Evolutionary conservation across 2,113 vertebrate genomes (phyloP).

Genomic region (Peromyscus californicus): DNA sequence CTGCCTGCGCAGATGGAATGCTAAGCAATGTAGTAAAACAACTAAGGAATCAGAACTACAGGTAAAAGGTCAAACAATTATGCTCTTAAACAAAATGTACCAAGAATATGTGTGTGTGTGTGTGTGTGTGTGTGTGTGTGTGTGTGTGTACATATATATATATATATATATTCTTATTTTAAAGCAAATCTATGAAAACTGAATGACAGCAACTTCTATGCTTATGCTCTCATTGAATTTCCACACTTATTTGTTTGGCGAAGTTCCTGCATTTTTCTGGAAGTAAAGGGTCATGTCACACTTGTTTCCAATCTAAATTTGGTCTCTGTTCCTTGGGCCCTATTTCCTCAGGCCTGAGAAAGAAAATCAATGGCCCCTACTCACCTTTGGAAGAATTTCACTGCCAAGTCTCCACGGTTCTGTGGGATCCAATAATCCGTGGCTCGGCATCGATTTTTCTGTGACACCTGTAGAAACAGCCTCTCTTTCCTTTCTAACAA

Average conservation of each 20-base stretch:
- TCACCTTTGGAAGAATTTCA: slow-evolving; percentile 82
- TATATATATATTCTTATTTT: background rate
- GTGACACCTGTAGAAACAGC: slow-evolving; percentile 83
- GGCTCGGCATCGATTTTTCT: slow-evolving; percentile 81
- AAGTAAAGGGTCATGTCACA: slow-evolving; percentile 53
- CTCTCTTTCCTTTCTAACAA: slow-evolving; percentile 83
- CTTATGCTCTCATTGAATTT: slow-evolving; percentile 24
- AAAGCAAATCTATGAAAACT: slow-evolving; percentile 36
- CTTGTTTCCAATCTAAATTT: slow-evolving; percentile 66
- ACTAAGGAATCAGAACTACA: background rate
- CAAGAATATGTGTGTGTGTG: background rate
- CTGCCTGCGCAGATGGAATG: slow-evolving; percentile 69
- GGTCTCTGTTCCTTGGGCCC: slow-evolving; percentile 48
- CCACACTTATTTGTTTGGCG: slow-evolving; percentile 25
- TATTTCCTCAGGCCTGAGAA: slow-evolving; percentile 78
- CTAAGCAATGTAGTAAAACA: slow-evolving; percentile 69
- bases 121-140: too few relatives aligned
- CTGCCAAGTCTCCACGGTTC: slow-evolving; percentile 80
- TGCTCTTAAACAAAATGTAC: background rate
- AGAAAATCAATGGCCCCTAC: slow-evolving; percentile 65
- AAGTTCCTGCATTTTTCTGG: background rate
- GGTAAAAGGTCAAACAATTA: background rate
- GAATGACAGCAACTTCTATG: background rate
- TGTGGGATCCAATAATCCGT: slow-evolving; percentile 80
- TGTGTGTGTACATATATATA: too few relatives aligned